Base-by-base conservation (phyloP, 2,888 invertebrate genomes). In the Zele albiditarsus region DNA sequence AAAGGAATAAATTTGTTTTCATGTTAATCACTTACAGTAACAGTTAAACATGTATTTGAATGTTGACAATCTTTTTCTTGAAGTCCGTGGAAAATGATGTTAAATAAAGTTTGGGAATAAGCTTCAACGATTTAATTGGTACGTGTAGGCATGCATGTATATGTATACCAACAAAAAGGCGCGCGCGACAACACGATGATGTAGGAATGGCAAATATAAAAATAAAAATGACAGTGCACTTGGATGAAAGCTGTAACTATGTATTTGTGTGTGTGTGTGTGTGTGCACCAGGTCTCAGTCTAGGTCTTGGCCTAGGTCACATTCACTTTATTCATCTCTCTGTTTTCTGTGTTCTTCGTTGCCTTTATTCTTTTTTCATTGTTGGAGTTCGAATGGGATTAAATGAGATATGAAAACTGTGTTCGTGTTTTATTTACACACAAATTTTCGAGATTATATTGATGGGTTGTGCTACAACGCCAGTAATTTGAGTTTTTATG, bases 281-380 rank as follows among this genome's bases (percentile, higher is more conserved):
- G 53, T 53, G 46, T n/a, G 46, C 53, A 53, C 8, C 6, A 20
- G 53, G 53, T 53, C 20, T 53, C 1, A 20, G 53, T 62, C 42
- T 60, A 46, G 83, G 86, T 88, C 87, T 87, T 86, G 87, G 87
- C 87, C 87, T 87, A 85, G 86, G 87, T 86, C 87, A 84, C 81
- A 77, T 80, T 78, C 77, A 75, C 77, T 74, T 58, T 75, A 62
- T 73, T 49, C 75, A 74, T 73, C 53, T 65, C 75, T 74, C 69
- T 67, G 71, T 68, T 66, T 67, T 46, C 31, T 38, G 69, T 60
- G 49, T 38, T 63, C 58, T 60, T 62, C 60, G 33, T 70, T 62
- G 62, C 25, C 71, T 75, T 58, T 14, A 68, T 68, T 75, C 57
- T 73, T 73, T 60, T 60, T 74, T 77, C 38, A 8, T 0, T 12